Conservation (phyloP, 2,113 vertebrate species). For the Mormyrus lacerda region DNA sequence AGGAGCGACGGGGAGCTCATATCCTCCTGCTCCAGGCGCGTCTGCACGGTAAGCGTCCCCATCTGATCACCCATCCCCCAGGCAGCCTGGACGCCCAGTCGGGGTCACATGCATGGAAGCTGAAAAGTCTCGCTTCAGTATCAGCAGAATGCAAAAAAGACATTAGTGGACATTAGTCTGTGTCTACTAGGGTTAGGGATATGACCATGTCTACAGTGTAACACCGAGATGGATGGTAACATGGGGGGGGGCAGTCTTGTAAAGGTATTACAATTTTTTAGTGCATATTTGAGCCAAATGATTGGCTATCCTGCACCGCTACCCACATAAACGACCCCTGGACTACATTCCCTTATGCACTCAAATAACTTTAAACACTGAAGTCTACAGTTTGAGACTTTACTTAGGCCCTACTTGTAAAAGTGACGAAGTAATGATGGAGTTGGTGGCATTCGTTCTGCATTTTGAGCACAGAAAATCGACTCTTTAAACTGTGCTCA, state of each 20-base stretch:
- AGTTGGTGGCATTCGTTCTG: background rate
- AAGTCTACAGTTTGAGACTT: background rate
- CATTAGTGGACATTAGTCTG: background rate
- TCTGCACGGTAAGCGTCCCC: slow-evolving; percentile 45
- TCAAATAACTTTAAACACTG: background rate
- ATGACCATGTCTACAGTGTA: no score
- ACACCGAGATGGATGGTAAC: background rate
- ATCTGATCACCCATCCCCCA: background rate
- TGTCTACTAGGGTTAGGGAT: background rate
- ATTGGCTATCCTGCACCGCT: background rate
- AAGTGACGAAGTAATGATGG: background rate
- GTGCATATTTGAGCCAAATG: background rate
- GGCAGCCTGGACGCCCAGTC: background rate
- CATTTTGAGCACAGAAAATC: background rate
- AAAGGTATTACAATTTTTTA: background rate
- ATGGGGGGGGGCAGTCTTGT: background rate
- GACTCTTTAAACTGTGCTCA: background rate
- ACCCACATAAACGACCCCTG: no score
- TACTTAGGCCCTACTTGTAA: background rate
- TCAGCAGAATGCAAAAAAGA: background rate
- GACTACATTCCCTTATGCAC: background rate
- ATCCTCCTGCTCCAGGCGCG: slow-evolving; percentile 22
- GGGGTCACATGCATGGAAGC: background rate
- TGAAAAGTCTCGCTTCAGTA: background rate
- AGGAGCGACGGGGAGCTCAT: slow-evolving; percentile 31